Percentiles rank a stretch among this genome's conserved stretches.
phyloP scores from a whole-genome alignment of 2,888 invertebrate genomes.

The Pogonocherus hispidulus region DNA sequence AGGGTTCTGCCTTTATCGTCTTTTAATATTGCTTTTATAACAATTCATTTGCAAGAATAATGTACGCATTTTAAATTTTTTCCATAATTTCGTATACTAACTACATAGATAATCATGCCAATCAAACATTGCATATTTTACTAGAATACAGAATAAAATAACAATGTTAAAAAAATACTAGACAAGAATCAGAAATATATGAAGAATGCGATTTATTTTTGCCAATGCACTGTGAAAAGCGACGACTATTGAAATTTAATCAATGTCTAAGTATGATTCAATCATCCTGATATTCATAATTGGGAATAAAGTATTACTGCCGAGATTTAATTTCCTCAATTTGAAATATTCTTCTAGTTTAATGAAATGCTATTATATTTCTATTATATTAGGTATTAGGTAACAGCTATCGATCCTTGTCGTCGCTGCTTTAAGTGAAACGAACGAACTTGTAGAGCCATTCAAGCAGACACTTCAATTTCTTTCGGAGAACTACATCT shows the following conservation, averaged over 20 bases:
- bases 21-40: no score
- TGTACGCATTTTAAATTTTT: no score
- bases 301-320: constrained; percentile 35
- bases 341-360: constrained; percentile 50
- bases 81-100: no score
- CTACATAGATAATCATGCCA: no score
- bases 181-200: no score
- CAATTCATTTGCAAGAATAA: no score
- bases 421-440: constrained; percentile 4
- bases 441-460: constrained; percentile 7
- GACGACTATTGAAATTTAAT: not conserved
- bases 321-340: constrained; percentile 53
- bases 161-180: no score
- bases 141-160: no score
- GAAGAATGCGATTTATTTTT: no score
- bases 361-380: constrained; percentile 55
- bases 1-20: no score
- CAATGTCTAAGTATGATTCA: constrained; percentile 36
- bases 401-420: constrained; percentile 54
- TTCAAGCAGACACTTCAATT: constrained; percentile 7
- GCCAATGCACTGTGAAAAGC: not conserved
- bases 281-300: constrained; percentile 52
- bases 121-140: no score
- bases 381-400: constrained; percentile 57
- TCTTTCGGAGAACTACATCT: constrained; percentile 7